Base-by-base conservation (phyloP, 2,888 invertebrate genomes). In the Torymus aiolomorphi region DNA sequence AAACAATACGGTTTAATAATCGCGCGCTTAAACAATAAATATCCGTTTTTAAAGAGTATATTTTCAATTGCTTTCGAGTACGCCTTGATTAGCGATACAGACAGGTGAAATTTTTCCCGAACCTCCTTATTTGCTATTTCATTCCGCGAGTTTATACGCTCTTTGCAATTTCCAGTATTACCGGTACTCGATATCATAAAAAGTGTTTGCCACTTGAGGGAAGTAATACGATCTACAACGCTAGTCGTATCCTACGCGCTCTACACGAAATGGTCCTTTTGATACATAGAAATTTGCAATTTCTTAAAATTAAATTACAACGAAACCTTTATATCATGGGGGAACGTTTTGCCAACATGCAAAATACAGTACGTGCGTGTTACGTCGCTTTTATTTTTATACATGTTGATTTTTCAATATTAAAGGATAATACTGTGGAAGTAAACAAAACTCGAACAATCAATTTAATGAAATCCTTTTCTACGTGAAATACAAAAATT, bases 91-190 rank as follows among this genome's bases (percentile, higher is more conserved):
- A 62, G 16, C 71, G 65, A 73, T 67, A 80, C 80, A 77, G 20
- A 76, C 80, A 74, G 80, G 80, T 80, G 80, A 80, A 80, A 80
- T 69, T 80, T 31, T 56, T 20, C 71, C 12, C 3, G 13, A 71
- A 31, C 8, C 10, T 70, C 8, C 42, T 42, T 42, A 42, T 63
- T 16, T 31, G 16, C 14, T 56, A 13, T 62, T 51, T 4, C 24
- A 13, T 56, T 4, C 65, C 49, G 4, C 24, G 61, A 67, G 31
- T 13, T 49, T 13, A 24, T n/a, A 42, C 49, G 42, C 51, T 24
- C 24, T 57, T 52, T 20, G 20, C 49, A 10, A 49, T 49, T 63
- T 72, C 12, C 5, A 54, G 24, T 16, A 54, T 51, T 51, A 42
- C 42, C 42, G 42, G 42, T 42, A 42, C 42, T 57, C 56, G 49